Base-by-base conservation (phyloP, 2,797 vertebrate genomes). In the Spheniscus humboldti region DNA sequence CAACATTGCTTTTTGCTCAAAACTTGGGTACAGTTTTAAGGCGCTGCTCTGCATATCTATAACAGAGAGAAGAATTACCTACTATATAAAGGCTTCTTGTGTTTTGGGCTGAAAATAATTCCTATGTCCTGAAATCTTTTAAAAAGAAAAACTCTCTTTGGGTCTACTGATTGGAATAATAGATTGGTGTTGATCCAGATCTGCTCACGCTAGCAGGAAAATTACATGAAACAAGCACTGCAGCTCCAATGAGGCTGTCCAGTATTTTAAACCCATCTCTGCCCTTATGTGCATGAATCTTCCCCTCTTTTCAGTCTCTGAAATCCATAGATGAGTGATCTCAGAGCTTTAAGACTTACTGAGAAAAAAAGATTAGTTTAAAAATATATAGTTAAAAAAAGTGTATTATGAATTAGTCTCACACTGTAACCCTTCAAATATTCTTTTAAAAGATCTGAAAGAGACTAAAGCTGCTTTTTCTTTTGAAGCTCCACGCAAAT, bases 1-100 rank as follows among this genome's bases (percentile, higher is more conserved):
- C 91, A 99, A 97, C 99, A 99, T 99, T 15, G 99, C 99, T 92
- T 99, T 99, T 98, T 99, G 99, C 88, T 99, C 99, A 35, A 71
- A 97, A 82, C 98, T 99, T 25, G 98, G 91, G 84, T 99, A 99
- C 37, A 99, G 98, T 96, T 99, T 99, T 94, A 99, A 96, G 83
- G 99, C 98, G 76, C 99, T 98, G 97, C 99, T 99, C 96, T 99
- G 99, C 99, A 99, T 99, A 92, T 97, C 99, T 99, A 39, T 9
- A 95, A 94, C 5, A 85, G 86, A 97, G 1, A 76, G 3, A 73
- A 84, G 6, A 39, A 20, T 64, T 1, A 83, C 0, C 18, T 31
- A 11, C 14, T 43, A 47, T 15, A 11, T 15, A 33, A 33, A 24
- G 19, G 17, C 20, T 63, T 35, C 24, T 12, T 39, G 35, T 18